Evolutionary conservation across 2,888 invertebrate genomes (phyloP), one percentile per base, ranked within the genome.

Genomic region (Odontocerum albicorne): DNA sequence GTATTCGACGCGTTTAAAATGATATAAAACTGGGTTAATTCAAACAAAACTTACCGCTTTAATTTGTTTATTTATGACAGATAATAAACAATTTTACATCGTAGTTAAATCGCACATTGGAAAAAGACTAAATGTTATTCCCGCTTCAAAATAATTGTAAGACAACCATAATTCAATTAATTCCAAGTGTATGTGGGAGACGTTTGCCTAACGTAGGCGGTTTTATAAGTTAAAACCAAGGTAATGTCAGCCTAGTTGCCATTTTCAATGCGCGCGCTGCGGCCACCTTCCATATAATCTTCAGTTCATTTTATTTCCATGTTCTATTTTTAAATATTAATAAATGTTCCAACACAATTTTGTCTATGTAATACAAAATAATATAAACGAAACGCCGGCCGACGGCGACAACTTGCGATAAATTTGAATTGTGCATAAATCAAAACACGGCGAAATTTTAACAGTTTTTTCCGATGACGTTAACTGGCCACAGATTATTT

Each of bases 391-490:
- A n/a, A n/a, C n/a, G n/a, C n/a, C n/a, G n/a, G n/a, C n/a, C n/a
- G n/a, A n/a, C n/a, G n/a, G n/a, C n/a, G n/a, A n/a, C n/a, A n/a
- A n/a, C n/a, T n/a, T n/a, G n/a, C n/a, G n/a, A n/a, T n/a, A n/a
- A n/a, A n/a, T n/a, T n/a, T n/a, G n/a, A n/a, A n/a, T n/a, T n/a
- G n/a, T n/a, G n/a, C n/a, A n/a, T n/a, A 36, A 51, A 36, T 51
- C 33, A 13, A 38, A 51, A 47, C 38, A 27, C 16, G 40, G 15
- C 22, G 27, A 7, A 17, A 19, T 31, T 38, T 21, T 46, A 42
- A 39, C 52, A 35, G 42, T 46, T 52, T 45, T 17, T n/a, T n/a
- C 45, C 36, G 52, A 52, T 52, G 52, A 52, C 52, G 52, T 52
- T 52, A 45, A 46, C 39, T 32, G n/a, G 31, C 49, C 49, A 49